Evolutionary conservation across 2,888 invertebrate genomes (phyloP), one percentile per base, ranked within the genome.

Genomic region (Anagyrus pseudococci): DNA sequence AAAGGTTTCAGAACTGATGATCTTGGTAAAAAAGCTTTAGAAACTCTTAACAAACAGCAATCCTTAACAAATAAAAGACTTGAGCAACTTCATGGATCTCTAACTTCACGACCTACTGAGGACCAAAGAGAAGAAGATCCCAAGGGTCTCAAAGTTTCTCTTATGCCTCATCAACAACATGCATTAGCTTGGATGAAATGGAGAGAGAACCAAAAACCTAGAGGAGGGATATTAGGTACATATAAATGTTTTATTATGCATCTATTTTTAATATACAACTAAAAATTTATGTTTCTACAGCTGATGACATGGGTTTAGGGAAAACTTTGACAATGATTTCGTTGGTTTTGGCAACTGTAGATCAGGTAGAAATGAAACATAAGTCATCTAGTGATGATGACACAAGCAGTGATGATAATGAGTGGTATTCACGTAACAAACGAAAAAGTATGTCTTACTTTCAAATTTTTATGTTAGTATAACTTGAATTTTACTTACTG

Each of bases 161-260:
- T 97, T 3, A 91, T 95, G 91, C 82, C 85, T 10, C 95, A 97
- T 82, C 97, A 97, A 80, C 84, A 87, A 68, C 89, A 91, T 73
- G 97, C 94, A 0, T 82, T 98, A 0, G 87, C 90, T 13, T 98
- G 97, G 96, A 83, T 98, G 73, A 74, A 85, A 20, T 97, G 96
- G 95, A 83, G 97, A 20, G 98, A 98, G 82, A 83, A 84, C n/a
- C 92, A 94, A 78, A 89, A 88, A 55, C 92, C 93, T 0, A 82
- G 88, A 37, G 95, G 96, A 1, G 97, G 97, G 15, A 92, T 97
- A 70, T 84, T 97, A 53, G 93, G 93, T 86, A 49, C 43, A n/a
- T 58, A 47, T 22, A 52, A 25, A 44, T 13, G 17, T 10, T 37
- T 33, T 37, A 44, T 49, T 33, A 33, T 13, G 4, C 41, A 10